Conservation (phyloP, 37 sponge, comb jelly and placozoan genomes). For the Theonella swinhoei region DNA sequence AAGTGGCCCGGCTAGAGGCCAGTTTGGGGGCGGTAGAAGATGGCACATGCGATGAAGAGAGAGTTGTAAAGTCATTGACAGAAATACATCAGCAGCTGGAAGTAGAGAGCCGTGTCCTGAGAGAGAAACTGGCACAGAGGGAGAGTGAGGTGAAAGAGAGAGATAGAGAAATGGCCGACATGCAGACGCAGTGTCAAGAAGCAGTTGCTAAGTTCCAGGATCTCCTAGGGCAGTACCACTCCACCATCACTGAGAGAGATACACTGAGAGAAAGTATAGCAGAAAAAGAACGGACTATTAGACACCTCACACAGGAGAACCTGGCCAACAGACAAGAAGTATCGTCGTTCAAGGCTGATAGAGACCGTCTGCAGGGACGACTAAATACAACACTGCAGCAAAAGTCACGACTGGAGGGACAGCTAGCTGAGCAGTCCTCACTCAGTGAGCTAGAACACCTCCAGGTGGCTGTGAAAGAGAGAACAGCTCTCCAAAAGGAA, state of each 20-base stretch:
- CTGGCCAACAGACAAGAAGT: conserved; percentile 23
- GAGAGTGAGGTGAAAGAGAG: conserved; percentile 48
- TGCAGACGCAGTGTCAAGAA: conserved; percentile 46
- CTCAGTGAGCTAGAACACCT: conserved; percentile 32
- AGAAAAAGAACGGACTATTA: conserved; percentile 56
- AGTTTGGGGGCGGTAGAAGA: conserved; percentile 25
- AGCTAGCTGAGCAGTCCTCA: conserved; percentile 38
- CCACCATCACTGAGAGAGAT: conserved; percentile 22
- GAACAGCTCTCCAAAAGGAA: conserved; percentile 50
- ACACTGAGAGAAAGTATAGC: conserved; percentile 24
- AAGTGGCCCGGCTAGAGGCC: conserved; percentile 43
- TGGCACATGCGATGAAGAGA: neutral
- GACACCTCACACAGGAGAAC: conserved; percentile 37
- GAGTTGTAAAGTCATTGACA: neutral
- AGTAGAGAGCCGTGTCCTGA: conserved; percentile 9
- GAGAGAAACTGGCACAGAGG: conserved; percentile 21
- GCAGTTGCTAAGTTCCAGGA: conserved; percentile 19
- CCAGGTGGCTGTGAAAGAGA: conserved; percentile 43
- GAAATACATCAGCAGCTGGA: neutral
- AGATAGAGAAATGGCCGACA: neutral
- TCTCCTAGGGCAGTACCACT: conserved; percentile 30
- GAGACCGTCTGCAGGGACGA: neutral
- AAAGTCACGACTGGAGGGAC: conserved; percentile 60
- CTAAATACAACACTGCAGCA: conserved; percentile 40
- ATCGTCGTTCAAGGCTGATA: conserved; percentile 1